Percentiles rank a stretch among this genome's conserved stretches.
phyloP scores from a whole-genome alignment of 2,888 invertebrate genomes.

The Eulithis prunata region DNA sequence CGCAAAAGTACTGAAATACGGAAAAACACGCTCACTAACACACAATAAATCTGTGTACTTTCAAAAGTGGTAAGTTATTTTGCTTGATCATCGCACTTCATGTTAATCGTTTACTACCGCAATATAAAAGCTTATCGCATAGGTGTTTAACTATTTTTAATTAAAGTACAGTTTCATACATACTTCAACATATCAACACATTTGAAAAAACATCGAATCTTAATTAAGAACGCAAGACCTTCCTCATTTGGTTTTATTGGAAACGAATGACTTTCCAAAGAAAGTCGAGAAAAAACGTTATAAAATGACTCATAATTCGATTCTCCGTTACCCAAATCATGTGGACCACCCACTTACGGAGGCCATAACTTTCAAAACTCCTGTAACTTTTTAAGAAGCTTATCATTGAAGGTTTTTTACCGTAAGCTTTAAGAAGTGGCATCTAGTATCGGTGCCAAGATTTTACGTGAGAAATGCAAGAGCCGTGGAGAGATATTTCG shows the following conservation, averaged over 20 bases:
- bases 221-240: slow-evolving; percentile 3
- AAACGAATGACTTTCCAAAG: slow-evolving; percentile 22
- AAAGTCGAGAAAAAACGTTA: slow-evolving; percentile 19
- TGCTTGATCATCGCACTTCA: too few species aligned
- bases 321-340: slow-evolving; percentile 27
- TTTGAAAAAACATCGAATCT: background rate
- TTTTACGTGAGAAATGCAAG: slow-evolving; percentile 39
- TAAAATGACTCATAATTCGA: slow-evolving; percentile 27
- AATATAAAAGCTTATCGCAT: too few species aligned
- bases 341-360: slow-evolving; percentile 23
- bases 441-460: slow-evolving; percentile 30
- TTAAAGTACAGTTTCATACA: background rate
- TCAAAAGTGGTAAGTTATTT: too few species aligned
- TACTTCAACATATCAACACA: background rate
- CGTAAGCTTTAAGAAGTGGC: slow-evolving; percentile 26
- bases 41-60: too few species aligned
- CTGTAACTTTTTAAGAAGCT: slow-evolving; percentile 4
- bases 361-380: slow-evolving; percentile 4
- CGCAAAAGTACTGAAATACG: too few species aligned
- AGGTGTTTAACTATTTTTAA: too few species aligned
- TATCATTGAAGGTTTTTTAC: slow-evolving; percentile 23
- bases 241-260: slow-evolving; percentile 15
- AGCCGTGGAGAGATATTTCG: slow-evolving; percentile 56
- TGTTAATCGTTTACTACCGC: too few species aligned
- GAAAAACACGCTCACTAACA: too few species aligned